Percentiles rank a stretch among this genome's conserved stretches.
phyloP scores from a whole-genome alignment of 2,797 vertebrate species.

The Cryptoprocta ferox region DNA sequence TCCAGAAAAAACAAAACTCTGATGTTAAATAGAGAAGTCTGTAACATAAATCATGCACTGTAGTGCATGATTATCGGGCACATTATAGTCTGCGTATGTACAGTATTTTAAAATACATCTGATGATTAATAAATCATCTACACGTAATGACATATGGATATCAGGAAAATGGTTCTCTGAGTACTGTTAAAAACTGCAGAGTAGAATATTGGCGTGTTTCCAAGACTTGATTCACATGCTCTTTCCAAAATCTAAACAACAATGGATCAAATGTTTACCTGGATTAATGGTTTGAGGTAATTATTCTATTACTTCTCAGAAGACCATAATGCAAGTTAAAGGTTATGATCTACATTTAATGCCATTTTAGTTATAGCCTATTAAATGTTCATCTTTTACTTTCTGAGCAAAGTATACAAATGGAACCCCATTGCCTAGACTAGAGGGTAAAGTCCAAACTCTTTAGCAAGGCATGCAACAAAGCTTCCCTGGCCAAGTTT shows the following conservation, averaged over 20 bases:
- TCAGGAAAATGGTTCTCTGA: constrained; percentile 60
- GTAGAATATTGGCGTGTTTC: constrained; percentile 51
- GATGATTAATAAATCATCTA: constrained; percentile 68
- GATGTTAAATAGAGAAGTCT: constrained; percentile 45
- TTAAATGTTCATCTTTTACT: constrained; percentile 47
- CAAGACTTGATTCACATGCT: constrained; percentile 50
- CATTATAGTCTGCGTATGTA: constrained; percentile 34
- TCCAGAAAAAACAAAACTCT: constrained; percentile 29
- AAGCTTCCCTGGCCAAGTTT: neutral
- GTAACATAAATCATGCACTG: constrained; percentile 21
- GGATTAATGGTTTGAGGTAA: constrained; percentile 62
- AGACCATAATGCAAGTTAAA: constrained; percentile 7
- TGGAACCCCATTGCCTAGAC: neutral
- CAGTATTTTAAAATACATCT: constrained; percentile 69
- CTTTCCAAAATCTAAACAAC: constrained; percentile 58
- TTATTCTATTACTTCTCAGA: constrained; percentile 59
- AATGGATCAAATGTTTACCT: constrained; percentile 59
- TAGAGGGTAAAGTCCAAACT: neutral
- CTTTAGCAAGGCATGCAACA: neutral
- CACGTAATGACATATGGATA: constrained; percentile 62
- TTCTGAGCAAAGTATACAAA: constrained; percentile 37
- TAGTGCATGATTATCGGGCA: constrained; percentile 27
- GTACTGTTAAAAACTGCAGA: constrained; percentile 47
- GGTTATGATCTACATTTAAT: constrained; percentile 45
- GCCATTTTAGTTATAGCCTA: neutral